These are phyloP conservation scores for Hetaerina titia DNA, from an alignment of 2,888 invertebrate genomes.

Conservation along the genomic window DNA sequence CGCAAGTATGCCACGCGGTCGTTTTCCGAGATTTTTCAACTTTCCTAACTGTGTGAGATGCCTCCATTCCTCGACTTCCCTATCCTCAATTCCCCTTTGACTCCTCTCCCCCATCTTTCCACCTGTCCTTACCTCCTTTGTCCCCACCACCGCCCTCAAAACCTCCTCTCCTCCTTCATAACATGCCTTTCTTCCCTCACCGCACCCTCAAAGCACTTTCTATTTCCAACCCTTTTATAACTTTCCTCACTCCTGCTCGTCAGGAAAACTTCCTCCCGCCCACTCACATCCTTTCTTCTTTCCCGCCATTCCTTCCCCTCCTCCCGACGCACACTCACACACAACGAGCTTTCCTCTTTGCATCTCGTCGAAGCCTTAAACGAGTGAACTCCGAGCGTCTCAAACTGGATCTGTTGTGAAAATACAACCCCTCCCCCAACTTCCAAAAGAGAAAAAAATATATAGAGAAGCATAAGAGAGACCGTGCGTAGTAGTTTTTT, in stretches of 20 bases:
- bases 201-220: slow-evolving; percentile 35
- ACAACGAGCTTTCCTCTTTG: background rate
- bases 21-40: background rate
- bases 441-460: background rate
- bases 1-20: background rate
- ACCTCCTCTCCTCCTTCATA: background rate
- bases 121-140: too few species aligned
- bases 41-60: background rate
- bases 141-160: background rate
- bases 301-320: background rate
- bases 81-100: too few species aligned
- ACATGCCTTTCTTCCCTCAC: slow-evolving; percentile 5
- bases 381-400: background rate
- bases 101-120: too few species aligned
- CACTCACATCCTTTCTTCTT: background rate
- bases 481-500: background rate
- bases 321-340: background rate
- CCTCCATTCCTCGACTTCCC: background rate
- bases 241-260: background rate
- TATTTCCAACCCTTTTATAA: slow-evolving; percentile 31
- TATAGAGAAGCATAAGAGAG: background rate
- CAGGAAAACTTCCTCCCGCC: background rate
- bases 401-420: background rate
- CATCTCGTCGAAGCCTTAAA: background rate
- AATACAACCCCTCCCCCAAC: background rate